Conservation (phyloP, 2,113 vertebrate species). For the Miniopterus natalensis region DNA sequence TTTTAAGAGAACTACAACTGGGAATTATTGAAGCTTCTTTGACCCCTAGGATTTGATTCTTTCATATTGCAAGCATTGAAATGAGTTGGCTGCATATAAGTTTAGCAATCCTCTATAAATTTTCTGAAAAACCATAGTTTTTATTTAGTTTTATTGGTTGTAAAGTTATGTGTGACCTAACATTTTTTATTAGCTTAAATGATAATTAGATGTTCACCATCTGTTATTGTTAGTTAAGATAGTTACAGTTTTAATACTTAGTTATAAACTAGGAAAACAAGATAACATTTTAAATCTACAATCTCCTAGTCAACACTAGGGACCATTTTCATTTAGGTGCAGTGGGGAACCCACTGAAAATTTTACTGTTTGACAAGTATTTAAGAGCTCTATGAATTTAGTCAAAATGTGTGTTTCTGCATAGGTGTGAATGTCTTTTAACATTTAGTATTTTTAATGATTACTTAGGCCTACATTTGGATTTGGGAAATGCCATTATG, state of each 20-base stretch:
- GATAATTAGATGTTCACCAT: background rate
- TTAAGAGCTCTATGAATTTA: background rate
- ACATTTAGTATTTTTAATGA: background rate
- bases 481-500: constrained; percentile 74
- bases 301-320: background rate
- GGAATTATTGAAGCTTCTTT: background rate
- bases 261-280: background rate
- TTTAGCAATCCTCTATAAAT: background rate
- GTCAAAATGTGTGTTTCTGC: background rate
- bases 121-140: background rate
- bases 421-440: background rate
- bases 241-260: constrained; percentile 17
- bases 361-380: background rate
- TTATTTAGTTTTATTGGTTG: background rate
- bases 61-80: background rate
- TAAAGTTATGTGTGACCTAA: background rate
- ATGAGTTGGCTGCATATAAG: background rate
- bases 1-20: background rate
- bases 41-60: background rate
- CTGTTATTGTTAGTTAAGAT: background rate
- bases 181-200: background rate
- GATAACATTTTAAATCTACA: background rate
- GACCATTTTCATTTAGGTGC: background rate
- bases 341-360: background rate
- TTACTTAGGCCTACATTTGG: constrained; percentile 65